A percentile compares a stretch with the other conserved stretches of the same genome.
phyloP scores from a whole-genome alignment of 2,113 vertebrate species.

The Phalacrocorax carbo region DNA sequence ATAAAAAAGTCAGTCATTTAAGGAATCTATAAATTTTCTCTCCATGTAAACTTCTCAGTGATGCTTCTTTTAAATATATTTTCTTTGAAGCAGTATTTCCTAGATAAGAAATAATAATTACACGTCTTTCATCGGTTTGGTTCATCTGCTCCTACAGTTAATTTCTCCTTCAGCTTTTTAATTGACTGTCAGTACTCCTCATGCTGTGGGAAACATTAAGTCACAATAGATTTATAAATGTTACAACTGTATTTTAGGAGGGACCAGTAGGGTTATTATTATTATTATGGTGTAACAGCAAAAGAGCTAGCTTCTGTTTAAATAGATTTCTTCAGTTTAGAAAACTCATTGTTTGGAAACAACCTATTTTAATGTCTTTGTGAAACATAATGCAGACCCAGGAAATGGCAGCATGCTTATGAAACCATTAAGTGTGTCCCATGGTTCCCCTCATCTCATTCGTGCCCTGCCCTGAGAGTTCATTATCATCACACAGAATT shows the following conservation, averaged over 20 bases:
- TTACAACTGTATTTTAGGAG: not conserved
- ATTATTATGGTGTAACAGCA: not conserved
- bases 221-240: not conserved
- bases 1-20: not conserved
- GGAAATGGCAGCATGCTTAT: not conserved
- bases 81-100: slow-evolving; percentile 4
- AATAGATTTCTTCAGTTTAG: not conserved
- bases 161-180: slow-evolving; percentile 15
- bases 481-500: not conserved
- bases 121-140: not conserved
- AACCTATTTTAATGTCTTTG: not conserved
- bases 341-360: not conserved
- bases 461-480: not conserved
- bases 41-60: not conserved
- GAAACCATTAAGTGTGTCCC: not conserved
- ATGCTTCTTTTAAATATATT: not conserved
- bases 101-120: slow-evolving; percentile 14
- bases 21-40: not conserved
- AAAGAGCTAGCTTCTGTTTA: not conserved
- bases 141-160: not conserved
- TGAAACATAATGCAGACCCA: not conserved
- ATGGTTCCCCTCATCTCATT: not conserved
- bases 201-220: not conserved
- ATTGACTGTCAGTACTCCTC: not conserved
- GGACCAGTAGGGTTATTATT: not conserved